Evolutionary conservation across 92 coral and sea anemone genomes (phyloP), one percentile per base, ranked within the genome.

Genomic region (Plumapathes pennacea): DNA sequence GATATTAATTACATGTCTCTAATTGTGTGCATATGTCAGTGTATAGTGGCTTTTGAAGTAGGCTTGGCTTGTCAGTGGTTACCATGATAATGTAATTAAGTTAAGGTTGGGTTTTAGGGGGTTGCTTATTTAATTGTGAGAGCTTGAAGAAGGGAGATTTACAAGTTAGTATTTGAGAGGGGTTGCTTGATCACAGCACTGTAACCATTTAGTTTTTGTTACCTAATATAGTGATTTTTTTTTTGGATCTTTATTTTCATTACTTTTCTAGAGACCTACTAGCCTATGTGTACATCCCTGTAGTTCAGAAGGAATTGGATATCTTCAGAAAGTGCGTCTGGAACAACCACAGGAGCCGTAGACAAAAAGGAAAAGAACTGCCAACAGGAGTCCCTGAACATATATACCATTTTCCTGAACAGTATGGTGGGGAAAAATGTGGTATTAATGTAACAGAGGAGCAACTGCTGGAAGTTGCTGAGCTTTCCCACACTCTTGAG

Each of bases 311-410:
- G 19, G 77, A 67, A 19, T 76, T 76, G 3, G 83, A 76, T 34
- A 17, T 76, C 0, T 76, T 76, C 24, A 76, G 65, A 42, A 27
- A 57, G 32, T 67, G 51, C 60, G 83, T 76, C 2, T 67, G 76
- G 71, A 76, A 49, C 24, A 64, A 50, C 41, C 82, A 64, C 27
- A 37, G 77, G 10, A 46, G 21, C 5, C 30, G 84, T 24, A 54
- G 38, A 45, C 80, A 76, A 28, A 60, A 30, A 45, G 67, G 69
- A 11, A 67, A 82, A 48, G 74, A 74, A 48, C 83, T 82, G 22
- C 79, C 89, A 10, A 58, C 84, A 25, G 84, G 89, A 50, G 69
- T 82, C 4, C 84, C 89, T 13, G 77, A 75, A 5, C 83, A 74
- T 38, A 81, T 74, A 22, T 81, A 67, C 36, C 24, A 45, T 29